Base-by-base conservation (phyloP, 1,140 invertebrate genomes). In the Diuraphis noxia region DNA sequence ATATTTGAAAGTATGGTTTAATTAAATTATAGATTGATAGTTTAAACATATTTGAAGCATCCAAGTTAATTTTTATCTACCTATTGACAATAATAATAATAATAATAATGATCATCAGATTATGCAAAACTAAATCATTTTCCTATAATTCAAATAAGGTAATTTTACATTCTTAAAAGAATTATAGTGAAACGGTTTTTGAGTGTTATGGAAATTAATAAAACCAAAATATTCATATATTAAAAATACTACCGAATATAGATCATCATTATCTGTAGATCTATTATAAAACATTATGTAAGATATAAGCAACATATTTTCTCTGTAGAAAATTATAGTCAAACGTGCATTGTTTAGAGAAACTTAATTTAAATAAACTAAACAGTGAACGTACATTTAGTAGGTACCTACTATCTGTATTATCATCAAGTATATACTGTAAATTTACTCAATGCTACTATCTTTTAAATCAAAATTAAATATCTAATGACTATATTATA, bases 401-500 rank as follows among this genome's bases (percentile, higher is more conserved):
- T 40, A n/a, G 19, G 36, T 25, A 81, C 19, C 36, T 40, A 21
- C n/a, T n/a, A n/a, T n/a, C n/a, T n/a, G n/a, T n/a, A n/a, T n/a
- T n/a, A n/a, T n/a, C n/a, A n/a, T n/a, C n/a, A n/a, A n/a, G n/a
- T n/a, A n/a, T 46, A 46, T 46, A 46, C 17, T 46, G 43, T 13
- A 46, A 17, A 46, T 43, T 0, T 46, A 46, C 43, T 17, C 13
- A 46, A 46, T 46, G 46, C 19, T 49, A 49, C 86, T 13, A 87
- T 87, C 85, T 87, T 87, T 86, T 56, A 10, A 56, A 88, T 88
- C 86, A 88, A 38, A 88, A 56, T 30, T 40, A 34, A 88, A 63
- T 63, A 63, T 52, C 36, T 40, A 49, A 88, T 34, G 13, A 88
- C 86, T 34, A 40, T 34, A 43, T 82, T 46, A 81, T 40, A 10